Evolutionary conservation across 2,113 vertebrate species (phyloP).

Genomic region (Oceanodroma tethys): DNA sequence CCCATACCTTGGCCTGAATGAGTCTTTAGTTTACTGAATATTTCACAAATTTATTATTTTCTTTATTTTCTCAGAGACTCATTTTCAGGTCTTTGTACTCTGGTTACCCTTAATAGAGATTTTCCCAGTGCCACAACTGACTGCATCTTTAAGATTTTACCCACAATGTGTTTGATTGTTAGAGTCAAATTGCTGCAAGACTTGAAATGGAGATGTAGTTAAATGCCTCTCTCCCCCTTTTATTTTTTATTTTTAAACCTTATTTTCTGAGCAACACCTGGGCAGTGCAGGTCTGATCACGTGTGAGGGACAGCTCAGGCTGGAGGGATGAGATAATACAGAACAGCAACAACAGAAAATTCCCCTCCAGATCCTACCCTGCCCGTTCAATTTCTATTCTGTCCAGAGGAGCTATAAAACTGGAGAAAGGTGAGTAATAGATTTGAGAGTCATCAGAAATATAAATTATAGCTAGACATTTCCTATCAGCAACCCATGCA

Average conservation of each 20-base stretch:
- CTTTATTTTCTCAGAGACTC: background rate
- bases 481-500: slow-evolving; percentile 72
- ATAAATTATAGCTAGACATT: slow-evolving; percentile 79
- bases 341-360: slow-evolving; percentile 54
- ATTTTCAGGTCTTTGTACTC: background rate
- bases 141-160: background rate
- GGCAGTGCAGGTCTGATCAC: slow-evolving; percentile 25
- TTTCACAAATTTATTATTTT: background rate
- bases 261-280: slow-evolving; percentile 51
- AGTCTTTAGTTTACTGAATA: background rate
- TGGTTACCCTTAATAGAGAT: background rate
- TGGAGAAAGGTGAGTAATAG: slow-evolving; percentile 77
- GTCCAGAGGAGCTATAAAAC: slow-evolving; percentile 75
- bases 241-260: background rate
- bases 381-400: slow-evolving; percentile 74
- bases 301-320: slow-evolving; percentile 53
- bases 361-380: slow-evolving; percentile 58
- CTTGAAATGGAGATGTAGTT: background rate
- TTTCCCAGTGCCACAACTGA: background rate
- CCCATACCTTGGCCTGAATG: background rate
- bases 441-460: slow-evolving; percentile 76
- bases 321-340: slow-evolving; percentile 67
- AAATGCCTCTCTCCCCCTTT: background rate
- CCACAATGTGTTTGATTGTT: background rate
- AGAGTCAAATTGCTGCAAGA: background rate